Base-by-base conservation (phyloP, 2,888 invertebrate genomes). In the Apocheima hispidaria region DNA sequence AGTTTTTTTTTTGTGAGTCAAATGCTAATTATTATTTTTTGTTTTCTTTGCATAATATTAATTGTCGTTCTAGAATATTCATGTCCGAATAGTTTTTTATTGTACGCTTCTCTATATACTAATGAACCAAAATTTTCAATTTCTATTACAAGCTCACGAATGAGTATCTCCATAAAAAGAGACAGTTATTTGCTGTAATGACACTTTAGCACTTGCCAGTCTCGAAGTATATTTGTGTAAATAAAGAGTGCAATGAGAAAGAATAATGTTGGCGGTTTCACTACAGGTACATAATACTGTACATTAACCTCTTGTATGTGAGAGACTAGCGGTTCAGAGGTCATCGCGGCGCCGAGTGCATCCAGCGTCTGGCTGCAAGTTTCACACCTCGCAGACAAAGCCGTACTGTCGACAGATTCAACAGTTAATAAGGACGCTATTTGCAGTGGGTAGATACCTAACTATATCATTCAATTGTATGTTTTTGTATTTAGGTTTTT, bases 351-450 rank as follows among this genome's bases (percentile, higher is more conserved):
- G 23, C 33, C 18, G 21, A 40, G 51, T 51, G 51, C 40, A 28
- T n/a, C 33, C 20, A 40, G 33, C 28, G 46, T 36, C 36, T 44
- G 43, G 23, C 20, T 23, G 26, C 35, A 38, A 36, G 28, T 28
- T 33, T 33, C 12, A 33, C n/a, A 12, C 12, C 33, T 33, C n/a
- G 10, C 30, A 30, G 30, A 30, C 30, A 30, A 30, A 33, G 33
- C 33, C 12, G 33, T 33, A 12, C 33, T 4, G 33, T 33, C 33
- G 2, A n/a, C 33, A 12, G 33, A 33, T 4, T 33, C 33, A 4
- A 33, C 2, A 33, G 12, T n/a, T 12, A 33, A 5, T 26, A 26
- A 2, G 9, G 3, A 4, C 23, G 23, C 23, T 23, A 23, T 4
- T 4, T 23, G 23, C 26, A 6, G 9, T 7, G 26, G 26, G 9